Evolutionary conservation across 92 coral and sea anemone genomes (phyloP), one percentile per base, ranked within the genome.

Genomic region (Zoanthus gigantus): DNA sequence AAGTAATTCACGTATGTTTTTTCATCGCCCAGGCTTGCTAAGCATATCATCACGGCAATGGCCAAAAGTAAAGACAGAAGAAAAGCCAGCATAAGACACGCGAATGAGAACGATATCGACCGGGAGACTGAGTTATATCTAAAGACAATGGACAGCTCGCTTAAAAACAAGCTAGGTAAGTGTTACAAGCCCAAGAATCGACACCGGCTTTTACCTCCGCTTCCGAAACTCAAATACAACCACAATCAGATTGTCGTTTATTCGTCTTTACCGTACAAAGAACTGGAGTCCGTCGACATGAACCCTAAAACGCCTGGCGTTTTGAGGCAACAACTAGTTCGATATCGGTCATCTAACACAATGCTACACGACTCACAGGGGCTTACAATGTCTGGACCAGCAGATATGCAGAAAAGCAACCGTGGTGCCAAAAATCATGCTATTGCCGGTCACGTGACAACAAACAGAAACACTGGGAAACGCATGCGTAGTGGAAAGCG

Each of bases 201-300:
- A 6, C 99, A 97, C 67, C 94, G 96, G 7, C 88, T 93, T 65
- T 83, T 96, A 37, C 98, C 97, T 16, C 94, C 94, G 44, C 86
- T 95, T 46, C 98, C 96, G 12, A 94, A 90, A 87, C 95, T 96
- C 23, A 89, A 89, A 45, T 94, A 95, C 87, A 97, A 92, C 82
- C 97, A 97, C 31, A 93, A 97, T 71, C 99, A 97, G 80, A 89
- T 97, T 53, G 92, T 97, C 0, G 99, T 97, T 23, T 97, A 94
- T 71, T 94, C 99, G 17, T 97, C 98, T 53, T 78, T 97, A 29
- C 92, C 95, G 16, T 94, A 92, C 72, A 95, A 94, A 85, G 99
- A 97, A 9, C 95, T 97, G 53, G 96, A 96, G 52, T 45, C 91
- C 13, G 44, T 97, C 31, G 93, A 80, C 73, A 78, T 72, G 60